Evolutionary conservation across 2,888 invertebrate genomes (phyloP).

Genomic region (Cephus runcator): DNA sequence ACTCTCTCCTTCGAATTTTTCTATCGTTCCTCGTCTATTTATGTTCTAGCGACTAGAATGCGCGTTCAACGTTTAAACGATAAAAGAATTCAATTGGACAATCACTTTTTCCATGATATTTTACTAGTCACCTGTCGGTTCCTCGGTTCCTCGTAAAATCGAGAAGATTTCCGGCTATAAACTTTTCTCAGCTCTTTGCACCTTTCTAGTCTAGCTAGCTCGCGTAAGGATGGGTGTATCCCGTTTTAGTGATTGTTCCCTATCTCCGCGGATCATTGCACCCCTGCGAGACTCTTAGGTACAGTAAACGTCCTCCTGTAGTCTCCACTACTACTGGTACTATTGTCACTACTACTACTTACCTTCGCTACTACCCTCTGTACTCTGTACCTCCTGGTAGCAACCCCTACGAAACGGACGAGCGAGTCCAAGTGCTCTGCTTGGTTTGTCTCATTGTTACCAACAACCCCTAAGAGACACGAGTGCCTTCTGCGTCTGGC

Average conservation of each 20-base stretch:
- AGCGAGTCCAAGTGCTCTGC: slow-evolving; percentile 22
- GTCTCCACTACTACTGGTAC: neutral
- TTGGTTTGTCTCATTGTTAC: slow-evolving; percentile 58
- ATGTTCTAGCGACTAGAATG: neutral
- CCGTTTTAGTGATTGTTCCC: slow-evolving; percentile 50
- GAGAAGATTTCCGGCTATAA: neutral
- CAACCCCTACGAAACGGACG: neutral
- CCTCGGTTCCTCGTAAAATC: neutral
- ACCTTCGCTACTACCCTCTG: neutral
- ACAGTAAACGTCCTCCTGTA: slow-evolving; percentile 45
- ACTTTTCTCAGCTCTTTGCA: neutral
- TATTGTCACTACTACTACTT: neutral
- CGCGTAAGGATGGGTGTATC: slow-evolving; percentile 27
- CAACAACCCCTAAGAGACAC: slow-evolving; percentile 47
- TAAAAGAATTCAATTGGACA: neutral
- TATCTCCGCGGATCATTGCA: slow-evolving; percentile 55
- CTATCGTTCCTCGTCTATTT: neutral
- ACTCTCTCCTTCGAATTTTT: neutral
- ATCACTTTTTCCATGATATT: neutral
- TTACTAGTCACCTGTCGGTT: neutral
- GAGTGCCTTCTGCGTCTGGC: slow-evolving; percentile 52
- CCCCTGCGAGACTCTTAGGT: slow-evolving; percentile 58
- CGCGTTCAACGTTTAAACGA: neutral
- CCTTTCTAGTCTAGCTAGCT: neutral
- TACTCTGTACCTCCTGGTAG: neutral